phyloP scores from a whole-genome alignment of 1,140 invertebrate species.

The Bradysia coprophila region DNA sequence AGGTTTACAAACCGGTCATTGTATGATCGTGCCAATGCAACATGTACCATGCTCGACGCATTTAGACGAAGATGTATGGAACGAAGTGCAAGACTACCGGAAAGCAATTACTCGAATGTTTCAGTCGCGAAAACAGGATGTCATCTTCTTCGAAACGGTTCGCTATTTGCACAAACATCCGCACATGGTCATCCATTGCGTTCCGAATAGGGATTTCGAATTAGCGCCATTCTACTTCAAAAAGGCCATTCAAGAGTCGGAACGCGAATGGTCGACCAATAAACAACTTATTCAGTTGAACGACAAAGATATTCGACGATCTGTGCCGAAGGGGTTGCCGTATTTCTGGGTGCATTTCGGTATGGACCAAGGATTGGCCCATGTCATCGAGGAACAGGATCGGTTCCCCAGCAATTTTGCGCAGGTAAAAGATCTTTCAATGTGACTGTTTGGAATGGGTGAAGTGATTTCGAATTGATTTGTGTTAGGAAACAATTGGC shows the following conservation, averaged over 20 bases:
- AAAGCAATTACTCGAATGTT: conserved; percentile 65
- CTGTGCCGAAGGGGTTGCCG: conserved; percentile 82
- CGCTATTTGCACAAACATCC: conserved; percentile 51
- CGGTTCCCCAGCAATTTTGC: conserved; percentile 82
- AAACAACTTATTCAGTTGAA: conserved; percentile 81
- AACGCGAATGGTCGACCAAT: conserved; percentile 86
- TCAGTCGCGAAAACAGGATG: conserved; percentile 45
- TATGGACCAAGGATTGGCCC: conserved; percentile 74
- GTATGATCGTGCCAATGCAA: conserved; percentile 67
- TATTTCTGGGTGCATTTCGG: conserved; percentile 93
- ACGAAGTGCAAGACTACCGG: conserved; percentile 62
- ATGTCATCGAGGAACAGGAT: conserved; percentile 88
- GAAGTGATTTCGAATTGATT: conserved; percentile 1
- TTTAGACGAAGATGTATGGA: conserved; percentile 86
- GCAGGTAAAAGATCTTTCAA: conserved; percentile 34
- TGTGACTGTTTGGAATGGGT: too few relatives aligned
- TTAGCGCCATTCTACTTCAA: conserved; percentile 93
- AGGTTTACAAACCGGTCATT: conserved; percentile 74
- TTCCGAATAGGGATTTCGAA: conserved; percentile 34
- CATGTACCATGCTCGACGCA: conserved; percentile 60
- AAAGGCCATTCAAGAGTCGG: conserved; percentile 90
- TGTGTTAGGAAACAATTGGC: conserved; percentile 73
- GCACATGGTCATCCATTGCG: conserved; percentile 77
- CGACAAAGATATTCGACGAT: conserved; percentile 50
- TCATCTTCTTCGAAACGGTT: conserved; percentile 85